Evolutionary conservation across 2,888 invertebrate species (phyloP), one percentile per base, ranked within the genome.

Genomic region (Amiota minor): DNA sequence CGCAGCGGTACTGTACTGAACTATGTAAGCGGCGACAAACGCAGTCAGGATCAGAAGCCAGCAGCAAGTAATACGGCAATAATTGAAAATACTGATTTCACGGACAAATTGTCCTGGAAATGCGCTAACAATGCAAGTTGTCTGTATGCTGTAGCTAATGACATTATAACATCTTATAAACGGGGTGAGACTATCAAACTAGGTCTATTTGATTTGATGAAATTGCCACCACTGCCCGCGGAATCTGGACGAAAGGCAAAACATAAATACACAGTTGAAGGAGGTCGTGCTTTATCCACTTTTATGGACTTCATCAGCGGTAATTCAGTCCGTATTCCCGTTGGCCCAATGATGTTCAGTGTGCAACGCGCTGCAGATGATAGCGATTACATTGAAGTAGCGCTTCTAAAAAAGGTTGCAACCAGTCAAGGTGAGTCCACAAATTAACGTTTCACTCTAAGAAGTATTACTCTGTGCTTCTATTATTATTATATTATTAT

Each of bases 81-180:
- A 56, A 75, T 75, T 8, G 80, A 81, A 53, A 89, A 88, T 75
- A 86, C 86, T 35, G 84, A 87, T 65, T 77, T 89, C 35, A 68
- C 86, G 74, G 86, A 88, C 70, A 87, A 88, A 75, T 80, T 89
- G n/a, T 88, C 86, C 64, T 90, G 90, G 90, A 83, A 84, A 80
- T 93, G 93, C 89, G 91, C 91, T 87, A 92, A 93, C 82, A 93
- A 93, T 88, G 92, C 92, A 49, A 92, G 92, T 75, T 93, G 93
- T 80, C 90, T 93, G 53, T 91, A 92, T 72, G 81, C 89, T 50
- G 87, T 93, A 83, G 90, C 91, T 20, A 90, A 87, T 75, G 90
- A 91, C 77, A 89, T 93, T 69, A 86, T 91, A 73, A 90, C 89
- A 79, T 91, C 91, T 79, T 90, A 92, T 75, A 88, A 91, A 71